These are phyloP conservation scores for Heteronetta atricapilla DNA, from an alignment of 2,113 vertebrate species.

Conservation along the genomic window DNA sequence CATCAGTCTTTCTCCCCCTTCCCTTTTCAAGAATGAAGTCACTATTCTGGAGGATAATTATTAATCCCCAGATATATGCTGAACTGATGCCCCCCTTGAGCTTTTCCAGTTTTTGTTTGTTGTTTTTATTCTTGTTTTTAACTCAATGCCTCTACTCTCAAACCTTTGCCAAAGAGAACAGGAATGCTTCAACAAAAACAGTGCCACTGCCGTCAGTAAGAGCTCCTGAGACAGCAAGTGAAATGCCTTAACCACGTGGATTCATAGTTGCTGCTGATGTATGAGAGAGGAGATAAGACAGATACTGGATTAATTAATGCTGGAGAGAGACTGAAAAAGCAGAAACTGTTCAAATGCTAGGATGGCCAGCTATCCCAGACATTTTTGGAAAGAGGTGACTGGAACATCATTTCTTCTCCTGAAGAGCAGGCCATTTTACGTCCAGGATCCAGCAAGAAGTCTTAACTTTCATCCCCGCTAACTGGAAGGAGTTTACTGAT, in stretches of 20 bases:
- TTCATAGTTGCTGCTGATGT: neutral
- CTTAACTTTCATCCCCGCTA: neutral
- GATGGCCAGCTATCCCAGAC: neutral
- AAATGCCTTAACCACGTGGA: neutral
- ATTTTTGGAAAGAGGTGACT: neutral
- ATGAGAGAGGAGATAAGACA: neutral
- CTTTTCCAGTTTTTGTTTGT: neutral
- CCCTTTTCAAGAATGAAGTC: neutral
- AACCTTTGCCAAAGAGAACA: neutral
- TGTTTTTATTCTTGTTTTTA: neutral
- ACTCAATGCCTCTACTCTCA: neutral
- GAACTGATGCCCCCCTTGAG: neutral
- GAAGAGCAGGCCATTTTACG: neutral
- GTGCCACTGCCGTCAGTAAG: neutral
- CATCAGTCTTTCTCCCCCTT: neutral
- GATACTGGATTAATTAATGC: neutral
- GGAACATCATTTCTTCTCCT: neutral
- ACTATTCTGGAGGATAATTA: neutral
- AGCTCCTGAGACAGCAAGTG: neutral
- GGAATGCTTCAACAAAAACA: neutral
- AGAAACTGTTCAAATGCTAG: neutral
- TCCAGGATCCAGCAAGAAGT: neutral
- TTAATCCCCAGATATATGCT: neutral
- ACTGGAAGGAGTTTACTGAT: neutral
- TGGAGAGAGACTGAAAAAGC: neutral